A percentile compares a stretch with the other conserved stretches of the same genome.
Evolutionary conservation across 2,888 invertebrate species (phyloP).

Genomic region (Maniola hyperantus): DNA sequence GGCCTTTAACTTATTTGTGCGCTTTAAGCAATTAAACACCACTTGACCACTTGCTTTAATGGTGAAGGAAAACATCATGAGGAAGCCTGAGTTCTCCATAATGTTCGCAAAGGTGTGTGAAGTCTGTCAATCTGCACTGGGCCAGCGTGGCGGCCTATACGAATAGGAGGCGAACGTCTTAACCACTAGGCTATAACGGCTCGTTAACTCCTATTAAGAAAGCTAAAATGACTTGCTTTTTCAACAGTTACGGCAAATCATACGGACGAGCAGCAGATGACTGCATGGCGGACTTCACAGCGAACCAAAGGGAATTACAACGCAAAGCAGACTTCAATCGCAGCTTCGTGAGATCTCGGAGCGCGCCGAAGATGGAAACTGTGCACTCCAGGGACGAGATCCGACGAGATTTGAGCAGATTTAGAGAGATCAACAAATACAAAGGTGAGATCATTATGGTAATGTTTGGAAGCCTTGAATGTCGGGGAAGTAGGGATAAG

Average conservation of each 20-base stretch:
- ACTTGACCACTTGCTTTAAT: no score
- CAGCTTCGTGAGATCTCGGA: slow-evolving; percentile 74
- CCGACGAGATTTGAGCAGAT: slow-evolving; percentile 73
- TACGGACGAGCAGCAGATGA: slow-evolving; percentile 83
- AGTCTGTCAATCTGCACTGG: no score
- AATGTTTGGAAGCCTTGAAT: background rate
- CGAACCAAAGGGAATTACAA: slow-evolving; percentile 67
- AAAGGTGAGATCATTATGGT: slow-evolving; percentile 63
- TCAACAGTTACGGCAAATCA: slow-evolving; percentile 78
- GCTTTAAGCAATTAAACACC: no score
- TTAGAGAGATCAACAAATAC: slow-evolving; percentile 78
- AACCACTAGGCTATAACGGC: no score
- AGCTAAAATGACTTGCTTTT: background rate
- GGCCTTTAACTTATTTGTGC: no score
- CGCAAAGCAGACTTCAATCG: slow-evolving; percentile 70
- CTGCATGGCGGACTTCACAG: slow-evolving; percentile 82
- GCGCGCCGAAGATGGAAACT: slow-evolving; percentile 83
- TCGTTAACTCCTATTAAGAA: no score
- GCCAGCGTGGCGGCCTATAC: no score
- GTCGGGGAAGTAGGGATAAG: background rate
- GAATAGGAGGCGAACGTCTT: no score
- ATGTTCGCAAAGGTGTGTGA: no score
- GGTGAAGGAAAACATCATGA: no score
- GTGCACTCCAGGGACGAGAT: slow-evolving; percentile 82
- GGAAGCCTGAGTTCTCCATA: no score